Base-by-base conservation (phyloP, 2,113 vertebrate species). In the Gobiocypris rarus region DNA sequence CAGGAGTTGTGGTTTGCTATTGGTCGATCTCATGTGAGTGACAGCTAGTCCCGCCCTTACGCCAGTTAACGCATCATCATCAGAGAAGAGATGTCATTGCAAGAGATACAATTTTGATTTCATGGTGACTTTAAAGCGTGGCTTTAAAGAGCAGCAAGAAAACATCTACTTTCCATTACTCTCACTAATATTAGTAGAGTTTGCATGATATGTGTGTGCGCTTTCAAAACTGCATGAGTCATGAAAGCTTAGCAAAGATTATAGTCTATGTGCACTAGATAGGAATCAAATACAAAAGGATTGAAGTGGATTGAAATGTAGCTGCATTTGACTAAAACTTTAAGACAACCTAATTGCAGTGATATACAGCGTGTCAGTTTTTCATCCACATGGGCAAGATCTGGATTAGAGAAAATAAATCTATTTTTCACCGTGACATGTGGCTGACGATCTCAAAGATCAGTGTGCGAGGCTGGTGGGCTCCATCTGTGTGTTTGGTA, bases 161-260 rank as follows among this genome's bases (percentile, higher is more conserved):
- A 24, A 41, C 13, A 1, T 54, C 6, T 24, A 61, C 15, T 14
- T 6, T 76, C 19, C 31, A 14, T 41, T 15, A 38, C 22, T 15
- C n/a, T 0, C 7, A 45, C 22, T 73, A 73, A 73, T 73, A 28
- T 54, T 50, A 24, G 38, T 22, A 31, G 1, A 61, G 59, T n/a
- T 9, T 41, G 41, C 5, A 19, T 50, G 56, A 43, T 76, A 45
- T 65, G 15, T 75, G 17, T 77, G 75, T 69, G 31, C 38, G 43
- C 13, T 70, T 71, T 75, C 41, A 74, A 67, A 80, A 34, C 45
- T 22, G 13, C 28, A 45, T 11, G 31, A 81, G 56, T 65, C 56
- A 63, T 52, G 54, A 69, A 80, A 43, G 77, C 77, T 81, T 85
- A 84, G 58, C 19, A 24, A 38, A 85, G 84, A 85, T 78, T 65